Evolutionary conservation across 1,140 invertebrate genomes (phyloP).

Genomic region (Dendroctonus valens): DNA sequence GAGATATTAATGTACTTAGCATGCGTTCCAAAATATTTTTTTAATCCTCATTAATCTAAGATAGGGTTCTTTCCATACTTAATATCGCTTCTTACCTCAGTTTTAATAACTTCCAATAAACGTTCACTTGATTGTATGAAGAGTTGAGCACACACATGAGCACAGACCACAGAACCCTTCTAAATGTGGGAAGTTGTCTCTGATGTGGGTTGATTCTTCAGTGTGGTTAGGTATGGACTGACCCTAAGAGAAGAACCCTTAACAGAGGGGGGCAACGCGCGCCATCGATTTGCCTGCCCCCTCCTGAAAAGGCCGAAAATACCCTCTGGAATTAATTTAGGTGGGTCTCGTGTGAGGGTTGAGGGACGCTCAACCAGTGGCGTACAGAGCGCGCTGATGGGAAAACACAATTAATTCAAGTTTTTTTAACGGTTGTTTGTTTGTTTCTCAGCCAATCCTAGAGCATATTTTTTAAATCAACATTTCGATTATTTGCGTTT

Average conservation of each 20-base stretch:
- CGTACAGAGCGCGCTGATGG: neutral
- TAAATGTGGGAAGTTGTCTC: no score
- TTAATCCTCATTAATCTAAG: no score
- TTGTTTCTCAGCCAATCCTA: neutral
- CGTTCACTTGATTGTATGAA: neutral
- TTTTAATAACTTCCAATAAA: neutral
- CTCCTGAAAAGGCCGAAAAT: constrained; percentile 24
- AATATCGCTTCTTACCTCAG: neutral
- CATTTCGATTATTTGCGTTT: neutral
- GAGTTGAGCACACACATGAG: neutral
- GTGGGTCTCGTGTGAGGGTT: constrained; percentile 14
- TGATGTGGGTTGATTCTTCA: neutral
- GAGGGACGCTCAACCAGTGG: neutral
- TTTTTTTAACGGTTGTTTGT: neutral
- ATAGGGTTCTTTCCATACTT: neutral
- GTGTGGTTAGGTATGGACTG: neutral
- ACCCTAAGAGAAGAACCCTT: neutral
- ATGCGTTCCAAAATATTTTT: no score
- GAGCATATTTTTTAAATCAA: neutral
- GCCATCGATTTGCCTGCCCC: constrained; percentile 13
- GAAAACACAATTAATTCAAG: neutral
- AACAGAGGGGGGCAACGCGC: constrained; percentile 2
- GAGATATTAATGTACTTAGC: no score
- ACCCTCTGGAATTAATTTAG: constrained; percentile 31
- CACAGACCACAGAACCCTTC: neutral